Evolutionary conservation across 1,140 invertebrate species (phyloP).

Genomic region (Hormaphis cornu): DNA sequence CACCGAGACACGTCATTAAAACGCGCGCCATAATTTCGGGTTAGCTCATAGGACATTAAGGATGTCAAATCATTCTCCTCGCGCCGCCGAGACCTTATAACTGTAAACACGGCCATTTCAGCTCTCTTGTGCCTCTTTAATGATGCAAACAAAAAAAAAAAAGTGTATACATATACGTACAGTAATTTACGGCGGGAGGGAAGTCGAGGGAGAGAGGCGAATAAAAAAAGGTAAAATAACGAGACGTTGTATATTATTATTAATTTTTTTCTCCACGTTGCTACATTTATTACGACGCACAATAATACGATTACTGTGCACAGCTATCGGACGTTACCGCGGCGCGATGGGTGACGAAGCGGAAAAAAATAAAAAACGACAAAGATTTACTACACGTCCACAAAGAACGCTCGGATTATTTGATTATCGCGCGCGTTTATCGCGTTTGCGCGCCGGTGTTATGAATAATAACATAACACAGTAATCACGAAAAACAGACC

Average conservation of each 20-base stretch:
- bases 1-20: slow-evolving; percentile 11
- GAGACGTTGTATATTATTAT: slow-evolving; percentile 17
- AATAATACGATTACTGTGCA: too few species aligned
- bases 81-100: slow-evolving; percentile 25
- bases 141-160: slow-evolving; percentile 29
- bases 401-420: background rate
- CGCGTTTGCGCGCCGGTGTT: too few species aligned
- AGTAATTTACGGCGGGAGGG: background rate
- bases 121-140: slow-evolving; percentile 29
- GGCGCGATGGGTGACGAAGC: slow-evolving; percentile 29
- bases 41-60: slow-evolving; percentile 25
- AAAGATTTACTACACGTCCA: slow-evolving; percentile 24
- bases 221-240: slow-evolving; percentile 29
- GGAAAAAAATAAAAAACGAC: slow-evolving; percentile 12
- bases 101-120: slow-evolving; percentile 31
- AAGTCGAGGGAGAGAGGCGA: too few species aligned
- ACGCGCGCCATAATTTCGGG: slow-evolving; percentile 23
- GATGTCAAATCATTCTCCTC: slow-evolving; percentile 23
- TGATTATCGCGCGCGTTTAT: slow-evolving; percentile 12
- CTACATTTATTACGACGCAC: too few species aligned
- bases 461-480: too few species aligned
- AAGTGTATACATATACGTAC: slow-evolving; percentile 17
- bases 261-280: slow-evolving; percentile 4
- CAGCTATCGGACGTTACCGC: slow-evolving; percentile 2
- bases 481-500: too few species aligned